Base-by-base conservation (phyloP, 2,888 invertebrate species). In the Pachycephus smyrnensis region DNA sequence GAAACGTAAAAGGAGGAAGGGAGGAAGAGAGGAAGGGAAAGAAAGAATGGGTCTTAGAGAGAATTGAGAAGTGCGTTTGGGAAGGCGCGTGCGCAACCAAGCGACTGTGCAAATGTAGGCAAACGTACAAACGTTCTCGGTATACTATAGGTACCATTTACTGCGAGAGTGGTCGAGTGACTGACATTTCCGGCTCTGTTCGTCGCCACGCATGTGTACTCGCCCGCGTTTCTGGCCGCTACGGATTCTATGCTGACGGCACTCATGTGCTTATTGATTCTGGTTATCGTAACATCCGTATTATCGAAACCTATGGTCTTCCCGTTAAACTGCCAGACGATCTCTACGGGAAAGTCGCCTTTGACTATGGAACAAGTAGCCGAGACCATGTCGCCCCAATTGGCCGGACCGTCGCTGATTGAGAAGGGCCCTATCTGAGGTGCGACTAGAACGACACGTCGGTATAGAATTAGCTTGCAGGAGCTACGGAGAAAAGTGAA, bases 291-390 rank as follows among this genome's bases (percentile, higher is more conserved):
- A 74, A 93, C 92, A 77, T 93, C 93, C 32, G 85, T 82, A 82
- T 88, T 83, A 80, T 86, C 81, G 75, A 81, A 79, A 78, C 82
- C 83, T 77, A 89, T 85, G 76, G 82, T 80, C 73, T 84, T 83
- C 68, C 92, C 93, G 85, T 96, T 95, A 82, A 96, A 94, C 37
- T 93, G 93, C 97, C 97, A 97, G 76, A 94, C 94, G 77, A 97
- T 95, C 87, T 94, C 94, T 68, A 97, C 92, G 11, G 97, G 97
- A 76, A 94, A 93, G 90, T 97, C 97, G 73, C 97, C 96, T 91
- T 96, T 96, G 75, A 94, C 94, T 69, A 96, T 95, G 92, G 95
- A 94, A 90, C 96, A 97, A 83, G 94, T 94, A 15, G 92, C 89
- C 75, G 91, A 91, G 68, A 91, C 91, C 86, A 90, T 90, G 82